Conservation (phyloP, 2,888 invertebrate genomes). For the Melanchra persicariae region DNA sequence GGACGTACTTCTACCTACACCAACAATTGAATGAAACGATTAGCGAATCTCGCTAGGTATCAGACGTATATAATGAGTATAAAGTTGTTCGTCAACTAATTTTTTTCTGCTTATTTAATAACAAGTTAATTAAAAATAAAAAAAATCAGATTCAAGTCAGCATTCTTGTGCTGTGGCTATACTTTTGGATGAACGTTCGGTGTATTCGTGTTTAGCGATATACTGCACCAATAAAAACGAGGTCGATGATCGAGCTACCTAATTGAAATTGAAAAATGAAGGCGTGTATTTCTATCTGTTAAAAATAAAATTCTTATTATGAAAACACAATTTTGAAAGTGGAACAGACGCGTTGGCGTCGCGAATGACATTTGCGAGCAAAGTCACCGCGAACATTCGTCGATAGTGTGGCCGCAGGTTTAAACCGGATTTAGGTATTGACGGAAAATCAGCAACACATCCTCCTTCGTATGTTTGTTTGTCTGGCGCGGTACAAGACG, state of each 20-base stretch:
- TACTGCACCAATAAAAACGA: too few species aligned
- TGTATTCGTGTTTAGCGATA: background rate
- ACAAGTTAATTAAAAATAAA: background rate
- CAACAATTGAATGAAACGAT: background rate
- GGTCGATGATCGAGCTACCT: rapidly evolving
- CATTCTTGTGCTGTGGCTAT: background rate
- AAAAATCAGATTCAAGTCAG: slow-evolving; percentile 4
- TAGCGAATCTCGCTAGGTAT: background rate
- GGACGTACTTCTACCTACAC: too few species aligned
- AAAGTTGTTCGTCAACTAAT: slow-evolving; percentile 9
- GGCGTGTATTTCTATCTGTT: background rate
- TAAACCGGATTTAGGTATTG: background rate
- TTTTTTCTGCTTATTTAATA: slow-evolving; percentile 19
- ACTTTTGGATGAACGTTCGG: slow-evolving; percentile 9
- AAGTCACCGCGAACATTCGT: background rate
- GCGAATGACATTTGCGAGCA: background rate
- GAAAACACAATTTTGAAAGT: too few species aligned
- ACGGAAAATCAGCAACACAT: background rate
- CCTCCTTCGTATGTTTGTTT: background rate
- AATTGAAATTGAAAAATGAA: too few species aligned
- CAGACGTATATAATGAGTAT: background rate
- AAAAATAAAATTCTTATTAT: too few species aligned
- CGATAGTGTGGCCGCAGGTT: slow-evolving; percentile 10
- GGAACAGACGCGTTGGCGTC: background rate
- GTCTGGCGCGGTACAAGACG: background rate